Base-by-base conservation (phyloP, 64 coral and sea anemone genomes). In the Acropora yongei region DNA sequence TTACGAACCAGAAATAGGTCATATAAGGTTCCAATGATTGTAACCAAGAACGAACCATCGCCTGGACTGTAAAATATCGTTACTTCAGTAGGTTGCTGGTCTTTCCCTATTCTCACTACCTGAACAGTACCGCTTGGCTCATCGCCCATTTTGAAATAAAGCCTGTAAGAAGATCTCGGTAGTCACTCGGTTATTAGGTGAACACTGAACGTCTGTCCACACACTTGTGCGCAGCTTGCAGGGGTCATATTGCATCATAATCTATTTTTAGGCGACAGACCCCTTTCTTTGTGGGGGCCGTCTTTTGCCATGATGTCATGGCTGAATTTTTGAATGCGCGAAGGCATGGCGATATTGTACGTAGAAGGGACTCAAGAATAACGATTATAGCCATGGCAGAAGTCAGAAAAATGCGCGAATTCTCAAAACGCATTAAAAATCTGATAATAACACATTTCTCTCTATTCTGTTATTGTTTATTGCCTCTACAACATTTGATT, bases 171-270 rank as follows among this genome's bases (percentile, higher is more conserved):
- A 49, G 30, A 8, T 19, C 5, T 68, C 44, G 42, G 44, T 2
- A 2, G 48, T 14, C 6, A 6, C 43, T 48, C 10, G 0, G 75
- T 14, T 47, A 13, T 63, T 0, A 63, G 1, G 8, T 2, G 60
- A 14, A 9, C 0, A 13, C 14, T 0, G 1, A 63, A 2, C 0
- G 0, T 4, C 39, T 10, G 0, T 4, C 39, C 0, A 14, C 39
- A 30, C 2, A 0, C 10, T 48, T 4, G 44, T 77, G 10, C 42
- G 75, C 43, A 77, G 13, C 44, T 9, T 17, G 12, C 9, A 48
- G 10, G 2, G 0, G 0, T 47, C 42, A 45, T 45, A 1, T 14
- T 46, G 18, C 65, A 43, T 84, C 82, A 84, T 84, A 41, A 17
- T 69, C 63, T 84, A 84, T 84, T 84, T 69, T 68, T 84, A 14